A percentile compares a stretch with the other conserved stretches of the same genome.
Conservation (phyloP, 2,888 invertebrate genomes). For the Fissipunctia ypsillon region DNA sequence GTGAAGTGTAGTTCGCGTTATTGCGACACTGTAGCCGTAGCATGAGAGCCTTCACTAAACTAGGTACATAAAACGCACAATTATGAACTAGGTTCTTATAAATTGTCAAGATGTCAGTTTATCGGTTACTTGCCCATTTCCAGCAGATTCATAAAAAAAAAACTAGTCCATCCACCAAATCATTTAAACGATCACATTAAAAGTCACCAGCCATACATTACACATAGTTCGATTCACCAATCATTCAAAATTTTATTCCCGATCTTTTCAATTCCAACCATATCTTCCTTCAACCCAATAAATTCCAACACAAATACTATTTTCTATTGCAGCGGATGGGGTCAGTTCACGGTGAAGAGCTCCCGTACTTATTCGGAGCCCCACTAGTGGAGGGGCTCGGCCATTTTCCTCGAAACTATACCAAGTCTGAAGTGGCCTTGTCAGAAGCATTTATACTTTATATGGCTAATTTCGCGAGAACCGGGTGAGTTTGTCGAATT, state of each 20-base stretch:
- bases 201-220: neutral
- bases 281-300: neutral
- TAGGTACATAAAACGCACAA: neutral
- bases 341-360: constrained; percentile 97
- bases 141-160: neutral
- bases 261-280: constrained; percentile 17
- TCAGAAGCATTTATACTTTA: constrained; percentile 97
- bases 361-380: constrained; percentile 97
- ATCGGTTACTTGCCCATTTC: neutral
- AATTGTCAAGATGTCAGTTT: neutral
- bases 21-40: no score
- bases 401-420: constrained; percentile 97
- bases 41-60: neutral
- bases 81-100: neutral
- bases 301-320: constrained; percentile 20
- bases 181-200: neutral
- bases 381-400: constrained; percentile 95
- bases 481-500: constrained; percentile 93
- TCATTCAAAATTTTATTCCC: neutral
- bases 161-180: neutral
- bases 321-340: constrained; percentile 94
- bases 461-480: constrained; percentile 96
- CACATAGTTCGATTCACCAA: neutral
- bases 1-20: no score
- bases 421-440: constrained; percentile 95